These are phyloP conservation scores for Thalassoma bifasciatum DNA, from an alignment of 2,113 vertebrate genomes.

Conservation along the genomic window DNA sequence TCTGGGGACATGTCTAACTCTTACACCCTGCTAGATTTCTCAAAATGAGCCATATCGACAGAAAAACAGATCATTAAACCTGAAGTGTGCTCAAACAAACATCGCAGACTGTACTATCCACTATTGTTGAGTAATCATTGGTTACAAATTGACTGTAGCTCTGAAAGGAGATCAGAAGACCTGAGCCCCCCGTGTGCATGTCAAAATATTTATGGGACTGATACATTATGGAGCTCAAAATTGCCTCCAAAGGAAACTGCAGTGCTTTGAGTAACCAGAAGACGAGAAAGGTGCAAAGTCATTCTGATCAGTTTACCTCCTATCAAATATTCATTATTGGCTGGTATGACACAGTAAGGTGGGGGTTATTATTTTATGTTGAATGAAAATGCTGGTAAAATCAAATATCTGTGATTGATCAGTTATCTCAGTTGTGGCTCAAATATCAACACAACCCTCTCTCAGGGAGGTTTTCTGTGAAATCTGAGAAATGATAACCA, in stretches of 20 bases:
- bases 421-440: neutral
- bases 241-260: too few species aligned
- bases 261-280: too few species aligned
- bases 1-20: constrained; percentile 22
- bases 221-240: too few species aligned
- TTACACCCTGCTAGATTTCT: neutral
- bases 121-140: neutral
- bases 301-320: too few species aligned
- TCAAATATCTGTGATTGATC: neutral
- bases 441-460: neutral
- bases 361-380: too few species aligned
- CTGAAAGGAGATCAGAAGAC: too few species aligned
- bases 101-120: neutral
- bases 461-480: neutral
- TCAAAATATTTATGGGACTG: too few species aligned
- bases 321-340: too few species aligned
- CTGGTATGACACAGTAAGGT: too few species aligned
- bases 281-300: too few species aligned
- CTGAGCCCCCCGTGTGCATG: too few species aligned
- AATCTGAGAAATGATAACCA: neutral
- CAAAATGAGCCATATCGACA: neutral
- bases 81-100: neutral
- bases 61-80: neutral
- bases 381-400: neutral
- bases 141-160: too few species aligned